These are phyloP conservation scores for Crotophaga sulcirostris DNA, from an alignment of 2,113 vertebrate genomes.

Conservation along the genomic window DNA sequence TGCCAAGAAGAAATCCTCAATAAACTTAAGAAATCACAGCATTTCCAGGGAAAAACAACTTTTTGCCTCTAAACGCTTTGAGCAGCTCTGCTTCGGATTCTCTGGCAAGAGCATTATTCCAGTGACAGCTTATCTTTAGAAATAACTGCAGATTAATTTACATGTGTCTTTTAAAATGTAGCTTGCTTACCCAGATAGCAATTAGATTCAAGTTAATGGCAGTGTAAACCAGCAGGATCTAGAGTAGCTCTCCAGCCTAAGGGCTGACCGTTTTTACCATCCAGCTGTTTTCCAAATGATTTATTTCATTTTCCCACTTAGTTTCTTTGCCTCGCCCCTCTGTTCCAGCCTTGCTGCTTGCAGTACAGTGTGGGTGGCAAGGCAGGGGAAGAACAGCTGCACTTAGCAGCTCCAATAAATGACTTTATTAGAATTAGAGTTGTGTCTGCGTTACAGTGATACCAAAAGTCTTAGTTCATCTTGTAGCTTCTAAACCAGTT, in stretches of 20 bases:
- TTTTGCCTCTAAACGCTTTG: background rate
- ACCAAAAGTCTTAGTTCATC: conserved; percentile 17
- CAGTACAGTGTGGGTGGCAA: background rate
- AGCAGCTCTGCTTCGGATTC: background rate
- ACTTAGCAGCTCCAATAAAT: conserved; percentile 26
- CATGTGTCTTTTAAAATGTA: background rate
- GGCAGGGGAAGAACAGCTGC: conserved; percentile 12
- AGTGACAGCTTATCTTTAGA: background rate
- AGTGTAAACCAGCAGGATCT: background rate
- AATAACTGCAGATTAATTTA: background rate
- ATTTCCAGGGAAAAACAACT: background rate
- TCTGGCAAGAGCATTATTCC: background rate
- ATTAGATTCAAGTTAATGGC: conserved; percentile 8
- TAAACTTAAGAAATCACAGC: background rate
- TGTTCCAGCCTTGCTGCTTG: background rate
- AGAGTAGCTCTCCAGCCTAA: background rate
- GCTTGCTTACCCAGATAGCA: conserved; percentile 17
- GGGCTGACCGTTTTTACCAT: conserved; percentile 2
- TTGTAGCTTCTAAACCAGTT: background rate
- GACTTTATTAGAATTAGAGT: conserved; percentile 26
- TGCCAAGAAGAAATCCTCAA: background rate
- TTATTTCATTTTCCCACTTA: conserved; percentile 37
- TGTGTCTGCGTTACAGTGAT: conserved; percentile 2
- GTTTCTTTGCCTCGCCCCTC: background rate
- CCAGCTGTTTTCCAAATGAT: conserved; percentile 42